Base-by-base conservation (phyloP, 2,888 invertebrate species). In the Erpobdella octoculata region DNA sequence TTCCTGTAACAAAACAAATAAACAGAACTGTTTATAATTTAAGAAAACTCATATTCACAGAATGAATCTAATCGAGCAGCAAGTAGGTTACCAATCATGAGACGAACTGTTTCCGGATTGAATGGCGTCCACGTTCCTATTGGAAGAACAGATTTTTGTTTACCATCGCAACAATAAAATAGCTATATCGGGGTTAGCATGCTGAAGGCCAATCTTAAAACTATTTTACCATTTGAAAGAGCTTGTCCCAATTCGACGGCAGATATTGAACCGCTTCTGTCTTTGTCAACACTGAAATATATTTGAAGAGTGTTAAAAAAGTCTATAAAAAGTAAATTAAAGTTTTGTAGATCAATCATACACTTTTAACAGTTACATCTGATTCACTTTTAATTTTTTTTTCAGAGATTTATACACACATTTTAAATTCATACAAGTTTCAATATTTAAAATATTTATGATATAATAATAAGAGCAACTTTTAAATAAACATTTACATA, bases 101-200 rank as follows among this genome's bases (percentile, higher is more conserved):
- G 86, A 64, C 95, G 86, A 36, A 96, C 91, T 35, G 97, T 97
- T 86, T 97, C 96, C 25, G 94, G 92, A 83, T 98, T 98, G 80
- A 98, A 98, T 0, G 96, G 90, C 72, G 91, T 91, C 94, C 95
- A 97, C 58, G 96, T 94, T 15, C 95, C 84, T 84, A 76, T 28
- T n/a, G n/a, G n/a, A n/a, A n/a, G n/a, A n/a, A n/a, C n/a, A n/a
- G n/a, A n/a, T n/a, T n/a, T n/a, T n/a, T n/a, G n/a, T n/a, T n/a
- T n/a, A n/a, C n/a, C n/a, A n/a, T n/a, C n/a, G n/a, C n/a, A n/a
- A n/a, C n/a, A n/a, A n/a, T n/a, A n/a, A n/a, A n/a, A n/a, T n/a
- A n/a, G n/a, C n/a, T n/a, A n/a, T n/a, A n/a, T n/a, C n/a, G n/a
- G n/a, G n/a, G n/a, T n/a, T n/a, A n/a, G n/a, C n/a, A n/a, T n/a